Conservation (phyloP, 2,113 vertebrate species). For the Anoplopoma fimbria region DNA sequence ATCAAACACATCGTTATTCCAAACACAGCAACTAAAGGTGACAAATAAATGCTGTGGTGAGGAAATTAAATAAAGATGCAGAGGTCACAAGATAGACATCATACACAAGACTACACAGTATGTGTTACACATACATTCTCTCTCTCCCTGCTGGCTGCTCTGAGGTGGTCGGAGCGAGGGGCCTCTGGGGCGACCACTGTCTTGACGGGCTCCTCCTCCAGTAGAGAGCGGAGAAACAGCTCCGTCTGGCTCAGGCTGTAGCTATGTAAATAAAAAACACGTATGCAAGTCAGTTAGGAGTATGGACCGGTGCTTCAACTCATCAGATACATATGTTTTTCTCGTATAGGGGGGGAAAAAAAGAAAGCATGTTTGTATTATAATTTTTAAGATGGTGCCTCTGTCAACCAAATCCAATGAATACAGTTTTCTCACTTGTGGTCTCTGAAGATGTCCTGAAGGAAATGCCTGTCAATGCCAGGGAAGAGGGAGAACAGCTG, state of each 20-base stretch:
- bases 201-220: conserved; percentile 92
- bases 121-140: conserved; percentile 66
- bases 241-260: conserved; percentile 92
- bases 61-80: neutral
- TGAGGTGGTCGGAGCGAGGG: conserved; percentile 79
- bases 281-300: neutral
- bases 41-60: neutral
- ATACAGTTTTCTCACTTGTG: conserved; percentile 88
- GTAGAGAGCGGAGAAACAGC: conserved; percentile 90
- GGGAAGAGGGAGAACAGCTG: conserved; percentile 93
- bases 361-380: neutral
- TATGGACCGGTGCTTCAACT: neutral
- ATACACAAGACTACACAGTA: neutral
- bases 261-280: conserved; percentile 78
- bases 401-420: neutral
- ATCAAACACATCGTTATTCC: no score
- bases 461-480: conserved; percentile 91
- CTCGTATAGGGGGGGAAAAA: neutral
- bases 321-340: neutral
- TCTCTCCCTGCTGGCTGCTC: conserved; percentile 79
- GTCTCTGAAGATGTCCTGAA: conserved; percentile 94
- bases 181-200: conserved; percentile 90
- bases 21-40: no score
- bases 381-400: neutral
- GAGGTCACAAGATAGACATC: neutral